Percentiles rank a stretch among this genome's conserved stretches.
phyloP scores from a whole-genome alignment of 2,797 vertebrate species.

The Agapornis canus region DNA sequence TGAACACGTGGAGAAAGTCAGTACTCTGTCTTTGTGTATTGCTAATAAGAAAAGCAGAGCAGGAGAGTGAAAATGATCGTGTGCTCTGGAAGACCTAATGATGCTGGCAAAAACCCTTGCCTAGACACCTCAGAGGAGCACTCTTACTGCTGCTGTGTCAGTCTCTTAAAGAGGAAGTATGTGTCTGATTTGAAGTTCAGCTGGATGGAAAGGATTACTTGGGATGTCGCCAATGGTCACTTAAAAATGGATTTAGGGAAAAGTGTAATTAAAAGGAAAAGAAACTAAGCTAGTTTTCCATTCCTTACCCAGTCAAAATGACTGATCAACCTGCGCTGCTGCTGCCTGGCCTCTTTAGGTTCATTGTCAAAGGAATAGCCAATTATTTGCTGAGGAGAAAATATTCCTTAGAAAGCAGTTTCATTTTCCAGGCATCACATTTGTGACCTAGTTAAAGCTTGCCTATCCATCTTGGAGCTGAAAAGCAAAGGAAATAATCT shows the following conservation, averaged over 20 bases:
- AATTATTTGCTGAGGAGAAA: neutral
- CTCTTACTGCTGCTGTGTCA: neutral
- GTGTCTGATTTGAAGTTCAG: neutral
- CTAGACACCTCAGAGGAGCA: neutral
- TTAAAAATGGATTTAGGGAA: neutral
- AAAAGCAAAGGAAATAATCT: neutral
- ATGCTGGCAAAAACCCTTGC: neutral
- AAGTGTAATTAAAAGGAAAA: neutral
- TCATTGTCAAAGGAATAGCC: neutral
- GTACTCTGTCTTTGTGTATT: neutral
- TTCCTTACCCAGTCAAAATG: neutral
- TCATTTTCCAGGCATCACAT: neutral
- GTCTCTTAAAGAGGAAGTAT: neutral
- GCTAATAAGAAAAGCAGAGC: neutral
- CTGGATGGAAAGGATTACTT: neutral
- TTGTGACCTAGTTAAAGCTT: conserved; percentile 22
- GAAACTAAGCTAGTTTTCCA: neutral
- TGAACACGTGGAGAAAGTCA: neutral
- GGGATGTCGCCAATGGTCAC: neutral
- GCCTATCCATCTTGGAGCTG: neutral
- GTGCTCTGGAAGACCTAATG: neutral
- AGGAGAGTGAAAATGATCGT: neutral
- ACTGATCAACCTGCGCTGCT: neutral
- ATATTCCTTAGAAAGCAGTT: conserved; percentile 30
- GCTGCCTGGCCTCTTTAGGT: neutral